Conservation (phyloP, 1,140 invertebrate genomes). For the Leptoteleia sp. region DNA sequence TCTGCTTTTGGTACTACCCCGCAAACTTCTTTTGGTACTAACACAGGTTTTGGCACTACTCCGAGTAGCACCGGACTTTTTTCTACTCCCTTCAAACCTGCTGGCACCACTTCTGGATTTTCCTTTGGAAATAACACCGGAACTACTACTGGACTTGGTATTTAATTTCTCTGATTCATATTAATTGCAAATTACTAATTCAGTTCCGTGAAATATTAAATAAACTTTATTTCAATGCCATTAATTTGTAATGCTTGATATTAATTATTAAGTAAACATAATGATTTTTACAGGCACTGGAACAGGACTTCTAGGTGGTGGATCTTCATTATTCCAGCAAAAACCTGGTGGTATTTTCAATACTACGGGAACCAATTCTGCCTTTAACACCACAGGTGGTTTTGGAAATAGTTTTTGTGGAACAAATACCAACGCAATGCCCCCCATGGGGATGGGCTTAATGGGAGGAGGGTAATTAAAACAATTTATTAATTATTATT, state of each 20-base stretch:
- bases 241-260: too few species aligned
- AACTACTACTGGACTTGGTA: constrained; percentile 74
- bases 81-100: constrained; percentile 79
- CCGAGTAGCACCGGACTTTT: constrained; percentile 81
- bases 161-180: too few species aligned
- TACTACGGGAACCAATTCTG: constrained; percentile 69
- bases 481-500: too few species aligned
- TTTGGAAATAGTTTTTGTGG: constrained; percentile 78
- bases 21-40: constrained; percentile 65
- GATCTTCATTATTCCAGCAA: constrained; percentile 79
- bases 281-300: constrained; percentile 74
- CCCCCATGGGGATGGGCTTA: constrained; percentile 71
- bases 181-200: too few species aligned
- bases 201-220: too few species aligned
- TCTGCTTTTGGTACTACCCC: constrained; percentile 79
- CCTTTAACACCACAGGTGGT: constrained; percentile 72
- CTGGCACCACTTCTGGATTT: constrained; percentile 77
- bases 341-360: constrained; percentile 84
- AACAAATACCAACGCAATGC: constrained; percentile 73
- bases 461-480: constrained; percentile 72
- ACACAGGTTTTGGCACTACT: constrained; percentile 77
- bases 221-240: too few species aligned
- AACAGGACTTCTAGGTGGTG: constrained; percentile 78
- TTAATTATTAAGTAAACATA: too few species aligned
- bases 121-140: constrained; percentile 80